phyloP scores from a whole-genome alignment of 2,113 vertebrate genomes.

The Pomatostomus ruficeps region DNA sequence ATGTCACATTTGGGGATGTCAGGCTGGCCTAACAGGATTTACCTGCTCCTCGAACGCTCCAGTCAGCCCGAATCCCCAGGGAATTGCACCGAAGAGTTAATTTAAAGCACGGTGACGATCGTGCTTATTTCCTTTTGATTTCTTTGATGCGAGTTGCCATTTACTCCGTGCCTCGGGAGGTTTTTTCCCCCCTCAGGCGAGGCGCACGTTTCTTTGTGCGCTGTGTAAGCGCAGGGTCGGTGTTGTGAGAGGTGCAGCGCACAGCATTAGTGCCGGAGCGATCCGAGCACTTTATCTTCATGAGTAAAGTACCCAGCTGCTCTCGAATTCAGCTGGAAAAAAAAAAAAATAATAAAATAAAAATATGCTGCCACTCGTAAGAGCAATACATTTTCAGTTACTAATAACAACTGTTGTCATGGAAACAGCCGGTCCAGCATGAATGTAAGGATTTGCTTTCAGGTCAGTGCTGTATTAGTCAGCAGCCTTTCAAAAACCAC shows the following conservation, averaged over 20 bases:
- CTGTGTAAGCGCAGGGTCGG: neutral
- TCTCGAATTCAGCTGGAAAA: constrained; percentile 60
- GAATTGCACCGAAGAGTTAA: constrained; percentile 33
- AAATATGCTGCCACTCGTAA: constrained; percentile 68
- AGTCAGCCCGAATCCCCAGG: neutral
- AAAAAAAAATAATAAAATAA: no score
- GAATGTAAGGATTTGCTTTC: constrained; percentile 75
- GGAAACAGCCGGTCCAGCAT: constrained; percentile 71
- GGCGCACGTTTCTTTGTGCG: neutral
- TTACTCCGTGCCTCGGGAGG: neutral
- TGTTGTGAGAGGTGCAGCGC: constrained; percentile 27
- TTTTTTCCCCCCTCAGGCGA: neutral
- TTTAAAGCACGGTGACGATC: neutral
- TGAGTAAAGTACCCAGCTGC: constrained; percentile 67
- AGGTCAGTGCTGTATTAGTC: constrained; percentile 75
- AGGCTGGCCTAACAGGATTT: neutral
- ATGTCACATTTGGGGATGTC: neutral
- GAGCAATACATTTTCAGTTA: constrained; percentile 73
- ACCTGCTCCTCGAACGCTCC: neutral
- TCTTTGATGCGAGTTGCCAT: neutral
- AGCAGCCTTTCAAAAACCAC: constrained; percentile 71
- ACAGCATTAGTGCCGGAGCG: neutral
- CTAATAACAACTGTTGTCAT: constrained; percentile 77
- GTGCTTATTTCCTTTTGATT: neutral
- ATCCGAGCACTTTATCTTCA: constrained; percentile 60